Evolutionary conservation across 2,888 invertebrate species (phyloP).

Genomic region (Lumbricus terrestris): DNA sequence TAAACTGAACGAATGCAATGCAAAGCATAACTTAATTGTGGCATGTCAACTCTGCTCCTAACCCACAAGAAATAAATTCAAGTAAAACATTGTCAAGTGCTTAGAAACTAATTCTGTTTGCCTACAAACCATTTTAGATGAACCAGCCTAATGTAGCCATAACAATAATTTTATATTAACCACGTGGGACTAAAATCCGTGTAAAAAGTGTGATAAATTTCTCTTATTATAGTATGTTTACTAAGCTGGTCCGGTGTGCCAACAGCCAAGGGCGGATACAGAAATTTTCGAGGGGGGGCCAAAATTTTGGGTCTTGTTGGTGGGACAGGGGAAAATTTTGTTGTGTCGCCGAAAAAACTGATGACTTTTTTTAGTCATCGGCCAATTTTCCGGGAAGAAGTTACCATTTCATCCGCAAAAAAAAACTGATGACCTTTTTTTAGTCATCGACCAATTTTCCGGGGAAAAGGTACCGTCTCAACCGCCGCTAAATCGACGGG

Average conservation of each 20-base stretch:
- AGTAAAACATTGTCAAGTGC: background rate
- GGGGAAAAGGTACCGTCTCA: too few relatives aligned
- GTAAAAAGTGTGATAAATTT: background rate
- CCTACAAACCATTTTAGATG: background rate
- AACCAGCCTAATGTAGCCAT: background rate
- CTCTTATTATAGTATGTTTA: background rate
- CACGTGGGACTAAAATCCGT: background rate
- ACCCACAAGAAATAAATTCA: background rate
- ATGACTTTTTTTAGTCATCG: too few relatives aligned
- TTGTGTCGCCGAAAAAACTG: too few relatives aligned
- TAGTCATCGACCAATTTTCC: too few relatives aligned
- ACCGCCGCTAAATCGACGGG: too few relatives aligned
- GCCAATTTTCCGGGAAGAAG: too few relatives aligned
- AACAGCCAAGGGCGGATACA: too few relatives aligned
- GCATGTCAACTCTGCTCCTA: background rate
- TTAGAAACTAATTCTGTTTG: background rate
- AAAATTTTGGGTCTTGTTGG: too few relatives aligned
- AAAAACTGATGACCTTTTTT: too few relatives aligned
- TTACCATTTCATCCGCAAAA: too few relatives aligned
- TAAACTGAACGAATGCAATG: background rate
- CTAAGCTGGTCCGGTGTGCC: background rate
- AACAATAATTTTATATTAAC: background rate
- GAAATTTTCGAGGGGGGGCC: too few relatives aligned
- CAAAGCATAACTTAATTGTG: background rate
- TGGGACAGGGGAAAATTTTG: too few relatives aligned